Percentiles rank a stretch among this genome's conserved stretches.
These are phyloP conservation scores for Drosophila suboccidentalis DNA, from an alignment of 2,888 invertebrate species.

Conservation along the genomic window DNA sequence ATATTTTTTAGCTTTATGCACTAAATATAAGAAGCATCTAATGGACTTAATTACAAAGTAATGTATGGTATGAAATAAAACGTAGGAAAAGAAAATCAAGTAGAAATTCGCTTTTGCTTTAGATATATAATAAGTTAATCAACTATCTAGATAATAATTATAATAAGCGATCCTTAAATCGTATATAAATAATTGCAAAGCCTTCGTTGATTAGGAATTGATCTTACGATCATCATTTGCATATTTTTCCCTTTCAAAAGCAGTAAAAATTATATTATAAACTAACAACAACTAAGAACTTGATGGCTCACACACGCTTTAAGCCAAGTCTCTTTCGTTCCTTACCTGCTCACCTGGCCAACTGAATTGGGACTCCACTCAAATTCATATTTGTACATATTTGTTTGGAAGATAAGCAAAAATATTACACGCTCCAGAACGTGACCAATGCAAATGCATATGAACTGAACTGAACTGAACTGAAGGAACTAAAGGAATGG, in stretches of 20 bases:
- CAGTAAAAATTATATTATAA: conserved; percentile 12
- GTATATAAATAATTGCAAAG: too few species aligned
- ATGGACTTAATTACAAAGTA: too few species aligned
- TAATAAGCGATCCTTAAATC: too few species aligned
- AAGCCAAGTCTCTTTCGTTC: too few species aligned
- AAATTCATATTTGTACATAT: conserved; percentile 80
- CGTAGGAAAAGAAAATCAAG: too few species aligned
- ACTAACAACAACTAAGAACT: conserved; percentile 23
- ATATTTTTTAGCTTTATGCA: not conserved
- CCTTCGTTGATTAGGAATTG: not conserved
- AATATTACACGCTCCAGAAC: conserved; percentile 80
- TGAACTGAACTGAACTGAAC: conserved; percentile 50
- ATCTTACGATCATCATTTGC: not conserved
- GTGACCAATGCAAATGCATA: conserved; percentile 81
- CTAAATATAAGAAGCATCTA: too few species aligned
- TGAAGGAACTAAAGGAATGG: conserved; percentile 5
- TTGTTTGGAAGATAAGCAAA: conserved; percentile 73
- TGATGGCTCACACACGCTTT: conserved; percentile 26
- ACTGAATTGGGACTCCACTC: conserved; percentile 40
- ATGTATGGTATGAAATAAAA: too few species aligned
- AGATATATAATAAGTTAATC: too few species aligned
- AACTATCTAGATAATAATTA: too few species aligned
- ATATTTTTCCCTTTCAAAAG: not conserved
- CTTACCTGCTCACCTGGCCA: not conserved
- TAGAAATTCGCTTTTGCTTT: too few species aligned